These are phyloP conservation scores for Nephrotoma guestfalica DNA, from an alignment of 2,888 invertebrate species.

Conservation along the genomic window DNA sequence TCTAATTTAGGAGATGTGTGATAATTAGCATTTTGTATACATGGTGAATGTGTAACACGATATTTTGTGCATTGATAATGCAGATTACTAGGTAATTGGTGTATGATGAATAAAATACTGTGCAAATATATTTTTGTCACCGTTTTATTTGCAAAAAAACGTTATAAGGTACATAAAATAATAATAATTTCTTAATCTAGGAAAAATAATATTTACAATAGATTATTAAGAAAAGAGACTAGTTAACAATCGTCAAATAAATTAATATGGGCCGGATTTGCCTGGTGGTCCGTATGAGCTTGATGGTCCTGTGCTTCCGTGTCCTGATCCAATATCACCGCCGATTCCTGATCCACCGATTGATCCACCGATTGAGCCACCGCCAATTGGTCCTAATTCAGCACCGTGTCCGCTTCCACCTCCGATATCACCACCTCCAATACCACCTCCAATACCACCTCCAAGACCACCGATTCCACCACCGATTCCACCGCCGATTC, in stretches of 20 bases:
- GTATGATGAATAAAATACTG: neutral
- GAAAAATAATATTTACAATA: conserved; percentile 17
- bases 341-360: conserved; percentile 17
- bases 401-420: conserved; percentile 16
- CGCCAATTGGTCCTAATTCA: conserved; percentile 15
- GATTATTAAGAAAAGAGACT: conserved; percentile 16
- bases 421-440: conserved; percentile 18
- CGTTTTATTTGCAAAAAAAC: conserved; percentile 26
- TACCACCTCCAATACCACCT: conserved; percentile 15
- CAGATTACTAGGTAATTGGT: too few relatives aligned
- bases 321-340: conserved; percentile 9
- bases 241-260: conserved; percentile 14
- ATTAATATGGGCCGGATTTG: conserved; percentile 49
- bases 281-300: conserved; percentile 49
- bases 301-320: conserved; percentile 21
- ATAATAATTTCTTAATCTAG: conserved; percentile 11
- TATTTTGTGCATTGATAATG: too few relatives aligned
- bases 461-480: conserved; percentile 13
- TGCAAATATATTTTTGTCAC: conserved; percentile 25
- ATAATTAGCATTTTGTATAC: neutral
- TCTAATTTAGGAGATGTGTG: neutral
- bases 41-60: neutral
- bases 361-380: conserved; percentile 17
- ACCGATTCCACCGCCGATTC: conserved; percentile 14
- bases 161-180: conserved; percentile 6